phyloP scores from a whole-genome alignment of 2,113 vertebrate genomes.

The Phylloscopus trochilus region DNA sequence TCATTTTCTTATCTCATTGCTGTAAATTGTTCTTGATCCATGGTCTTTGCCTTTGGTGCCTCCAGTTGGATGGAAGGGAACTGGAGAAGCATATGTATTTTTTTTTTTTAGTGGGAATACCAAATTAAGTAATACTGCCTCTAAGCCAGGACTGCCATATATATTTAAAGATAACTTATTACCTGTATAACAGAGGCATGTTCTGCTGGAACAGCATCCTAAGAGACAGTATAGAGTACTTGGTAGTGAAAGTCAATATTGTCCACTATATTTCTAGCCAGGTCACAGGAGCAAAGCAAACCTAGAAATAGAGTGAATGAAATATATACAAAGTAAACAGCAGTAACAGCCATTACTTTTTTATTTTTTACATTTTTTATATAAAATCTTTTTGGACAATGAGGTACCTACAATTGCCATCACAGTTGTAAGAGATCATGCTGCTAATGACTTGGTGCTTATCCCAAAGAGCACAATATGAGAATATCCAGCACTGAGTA shows the following conservation, averaged over 20 bases:
- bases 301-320: not conserved
- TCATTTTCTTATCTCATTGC: not conserved
- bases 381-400: not conserved
- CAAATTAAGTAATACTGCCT: not conserved
- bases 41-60: not conserved
- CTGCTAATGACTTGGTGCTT: not conserved
- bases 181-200: not conserved
- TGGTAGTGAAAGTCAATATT: not conserved
- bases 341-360: not conserved
- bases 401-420: not conserved
- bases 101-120: not conserved
- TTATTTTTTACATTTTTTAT: not conserved
- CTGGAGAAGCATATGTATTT: not conserved
- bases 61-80: not conserved
- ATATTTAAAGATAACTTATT: not conserved
- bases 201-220: not conserved
- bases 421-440: not conserved
- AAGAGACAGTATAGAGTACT: not conserved
- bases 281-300: not conserved
- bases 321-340: not conserved
- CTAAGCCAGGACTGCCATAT: not conserved
- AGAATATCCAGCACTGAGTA: not conserved
- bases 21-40: not conserved
- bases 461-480: not conserved
- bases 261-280: not conserved